Base-by-base conservation (phyloP, 2,113 vertebrate species). In the Sakesphorus luctuosus region DNA sequence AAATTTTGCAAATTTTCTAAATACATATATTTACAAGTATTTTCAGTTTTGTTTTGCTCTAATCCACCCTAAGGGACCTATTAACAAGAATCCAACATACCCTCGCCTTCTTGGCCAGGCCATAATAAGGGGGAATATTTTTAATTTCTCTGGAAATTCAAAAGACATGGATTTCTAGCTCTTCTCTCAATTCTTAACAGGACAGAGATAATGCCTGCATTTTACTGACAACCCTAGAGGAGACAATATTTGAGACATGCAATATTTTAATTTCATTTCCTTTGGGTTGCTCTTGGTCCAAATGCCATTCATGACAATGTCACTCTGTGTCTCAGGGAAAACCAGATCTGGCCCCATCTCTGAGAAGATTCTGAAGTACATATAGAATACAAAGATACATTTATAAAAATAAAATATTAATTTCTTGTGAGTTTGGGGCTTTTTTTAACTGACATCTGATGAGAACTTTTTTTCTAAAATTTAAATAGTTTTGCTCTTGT, bases 401-500 rank as follows among this genome's bases (percentile, higher is more conserved):
- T 84, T 53, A 75, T 50, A 43, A 78, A 78, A 87, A 82, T 31
- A 79, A 71, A 93, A 56, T 5, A 26, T 40, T 56, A 31, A 73
- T 85, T 85, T 81, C 5, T 50, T 52, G 4, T 1, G 2, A 55
- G 8, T 62, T 56, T 31, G 8, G 4, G 6, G 1, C 2, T 13
- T 36, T 49, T 78, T 73, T 72, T n/a, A 68, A 82, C 19, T 90
- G 61, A 65, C 83, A 76, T 90, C 81, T 92, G 74, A 89, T 49
- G 38, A 90, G 72, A 24, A 14, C 91, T 77, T 56, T 88, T 95
- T 92, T 26, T 7, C 80, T 84, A 77, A 96, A 95, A 88, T 46
- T 79, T 78, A 91, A 96, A 80, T 9, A 16, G 26, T 43, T 91
- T 93, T 96, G 53, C 73, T 96, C 40, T 84, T 84, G 73, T 90